Percentiles rank a stretch among this genome's conserved stretches.
Evolutionary conservation across 2,797 vertebrate genomes (phyloP).

Genomic region (Eidolon dupreanum): DNA sequence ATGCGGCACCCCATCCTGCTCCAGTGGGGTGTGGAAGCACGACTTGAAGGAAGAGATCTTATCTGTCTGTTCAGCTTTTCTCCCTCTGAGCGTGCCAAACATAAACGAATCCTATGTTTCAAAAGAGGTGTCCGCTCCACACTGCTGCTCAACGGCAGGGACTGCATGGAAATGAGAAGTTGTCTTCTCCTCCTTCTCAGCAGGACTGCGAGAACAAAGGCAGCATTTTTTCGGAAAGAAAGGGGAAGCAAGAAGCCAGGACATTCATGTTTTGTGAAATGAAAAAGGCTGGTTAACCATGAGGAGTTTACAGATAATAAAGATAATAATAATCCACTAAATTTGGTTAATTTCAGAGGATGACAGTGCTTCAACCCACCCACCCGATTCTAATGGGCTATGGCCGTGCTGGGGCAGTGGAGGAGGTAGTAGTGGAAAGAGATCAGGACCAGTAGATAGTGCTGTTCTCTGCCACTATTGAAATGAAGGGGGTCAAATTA

Average conservation of each 20-base stretch:
- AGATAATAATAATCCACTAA: neutral
- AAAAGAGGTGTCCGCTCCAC: neutral
- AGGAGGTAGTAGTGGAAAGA: neutral
- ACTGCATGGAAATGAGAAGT: conserved; percentile 62
- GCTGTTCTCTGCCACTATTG: neutral
- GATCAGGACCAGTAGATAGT: neutral
- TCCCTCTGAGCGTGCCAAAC: neutral
- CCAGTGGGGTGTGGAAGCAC: conserved; percentile 43
- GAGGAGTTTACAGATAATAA: neutral
- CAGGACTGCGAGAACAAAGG: conserved; percentile 62
- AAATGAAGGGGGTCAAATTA: neutral
- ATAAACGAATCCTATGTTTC: conserved; percentile 8
- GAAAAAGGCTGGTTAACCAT: neutral
- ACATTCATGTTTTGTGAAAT: conserved; percentile 53
- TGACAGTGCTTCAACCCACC: neutral
- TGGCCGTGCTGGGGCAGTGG: neutral
- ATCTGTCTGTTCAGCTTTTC: conserved; percentile 48
- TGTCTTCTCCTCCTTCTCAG: neutral
- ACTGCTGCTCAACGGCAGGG: conserved; percentile 26
- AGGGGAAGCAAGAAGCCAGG: neutral
- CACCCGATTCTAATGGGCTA: neutral
- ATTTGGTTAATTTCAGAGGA: neutral
- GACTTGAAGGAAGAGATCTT: conserved; percentile 40
- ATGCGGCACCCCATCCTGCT: neutral
- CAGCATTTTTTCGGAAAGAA: conserved; percentile 49